Evolutionary conservation across 2,113 vertebrate genomes (phyloP), one percentile per base, ranked within the genome.

Genomic region (Rafetus swinhoei): DNA sequence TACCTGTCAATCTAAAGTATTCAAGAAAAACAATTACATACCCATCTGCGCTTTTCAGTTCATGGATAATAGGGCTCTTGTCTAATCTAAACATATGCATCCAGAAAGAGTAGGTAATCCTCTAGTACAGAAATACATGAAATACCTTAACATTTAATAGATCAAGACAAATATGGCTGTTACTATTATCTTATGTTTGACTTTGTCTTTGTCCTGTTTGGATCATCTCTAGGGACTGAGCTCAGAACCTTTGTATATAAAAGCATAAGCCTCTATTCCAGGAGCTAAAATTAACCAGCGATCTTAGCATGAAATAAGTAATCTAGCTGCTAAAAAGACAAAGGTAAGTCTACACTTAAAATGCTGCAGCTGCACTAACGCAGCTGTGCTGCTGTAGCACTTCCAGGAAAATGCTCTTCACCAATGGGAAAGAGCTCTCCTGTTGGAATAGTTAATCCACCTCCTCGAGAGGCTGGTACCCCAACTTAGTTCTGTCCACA

Each of bases 91-190:
- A 74, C 10, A 45, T 12, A 22, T 22, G 18, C 35, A 45, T 74
- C 9, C 9, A 74, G 11, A 21, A 22, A 45, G 22, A 21, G 22
- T 45, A 45, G 72, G n/a, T 39, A 74, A 74, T 45, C 72, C 62
- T 74, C 9, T 24, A 74, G 19, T 35, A 45, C 35, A 45, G 9
- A 45, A 74, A 22, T 39, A 82, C 29, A 35, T 72, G 8, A 7
- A 82, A 94, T 92, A 84, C 32, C 8, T 39, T 56, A 80, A 83
- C 4, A 4, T 84, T 86, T 93, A 82, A n/a, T 9, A 59, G 35
- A 84, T 9, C 2, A 14, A 32, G 35, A 21, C 29, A 45, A 27
- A 86, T 50, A 25, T 2, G 24, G 5, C 32, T 29, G 59, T 59
- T 77, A 77, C 25, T 39, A 74, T 74, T 74, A 74, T 39, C 35